Evolutionary conservation across 1,140 invertebrate species (phyloP).

Genomic region (Drosophila pandora): DNA sequence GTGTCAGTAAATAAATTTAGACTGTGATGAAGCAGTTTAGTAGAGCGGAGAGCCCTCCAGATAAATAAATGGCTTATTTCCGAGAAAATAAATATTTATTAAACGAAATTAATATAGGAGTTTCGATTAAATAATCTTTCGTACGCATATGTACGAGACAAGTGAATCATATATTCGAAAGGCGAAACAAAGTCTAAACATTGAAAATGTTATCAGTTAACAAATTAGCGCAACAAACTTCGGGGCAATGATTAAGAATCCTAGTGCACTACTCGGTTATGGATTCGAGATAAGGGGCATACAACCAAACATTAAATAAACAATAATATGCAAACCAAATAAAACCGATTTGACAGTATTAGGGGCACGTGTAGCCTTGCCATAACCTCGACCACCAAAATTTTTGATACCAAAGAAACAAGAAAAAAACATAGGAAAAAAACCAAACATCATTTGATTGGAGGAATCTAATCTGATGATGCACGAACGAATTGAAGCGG

Average conservation of each 20-base stretch:
- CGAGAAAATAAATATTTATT: background rate
- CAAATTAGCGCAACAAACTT: constrained; percentile 3
- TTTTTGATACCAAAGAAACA: constrained; percentile 21
- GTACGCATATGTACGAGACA: background rate
- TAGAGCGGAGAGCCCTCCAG: background rate
- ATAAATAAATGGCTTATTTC: background rate
- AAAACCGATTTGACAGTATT: constrained; percentile 13
- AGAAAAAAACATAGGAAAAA: constrained; percentile 33
- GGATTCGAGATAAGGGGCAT: constrained; percentile 16
- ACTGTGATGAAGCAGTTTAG: constrained; percentile 8
- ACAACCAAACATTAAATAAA: constrained; percentile 5
- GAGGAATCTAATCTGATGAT: constrained; percentile 52
- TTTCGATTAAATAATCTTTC: background rate
- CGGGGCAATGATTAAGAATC: constrained; percentile 9
- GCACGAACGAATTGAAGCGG: constrained; percentile 13
- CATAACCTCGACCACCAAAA: constrained; percentile 44
- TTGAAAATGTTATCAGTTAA: constrained; percentile 22
- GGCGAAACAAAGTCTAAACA: constrained; percentile 41
- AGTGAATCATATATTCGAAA: constrained; percentile 16
- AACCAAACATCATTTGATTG: constrained; percentile 28
- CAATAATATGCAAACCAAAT: constrained; percentile 16
- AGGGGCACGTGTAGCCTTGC: constrained; percentile 55
- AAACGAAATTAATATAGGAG: background rate
- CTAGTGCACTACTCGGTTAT: constrained; percentile 17
- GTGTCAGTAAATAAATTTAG: constrained; percentile 10